phyloP scores from a whole-genome alignment of 37 sponge, comb jelly and placozoan species.

The Dysidea cf. avara region DNA sequence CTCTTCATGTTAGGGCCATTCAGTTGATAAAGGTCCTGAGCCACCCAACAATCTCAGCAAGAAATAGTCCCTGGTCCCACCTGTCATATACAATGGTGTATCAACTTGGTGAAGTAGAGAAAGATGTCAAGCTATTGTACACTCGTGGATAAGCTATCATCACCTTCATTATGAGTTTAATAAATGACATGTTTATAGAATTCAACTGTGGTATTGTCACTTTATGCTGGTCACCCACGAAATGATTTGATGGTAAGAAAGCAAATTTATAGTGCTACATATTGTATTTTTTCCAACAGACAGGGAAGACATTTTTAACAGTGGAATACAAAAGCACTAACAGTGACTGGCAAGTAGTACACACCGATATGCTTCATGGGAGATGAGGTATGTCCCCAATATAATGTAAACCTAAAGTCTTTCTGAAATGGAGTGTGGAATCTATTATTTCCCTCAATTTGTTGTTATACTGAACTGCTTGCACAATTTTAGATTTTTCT shows the following conservation, averaged over 20 bases:
- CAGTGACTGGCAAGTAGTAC: conserved; percentile 65
- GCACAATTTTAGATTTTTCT: too few species aligned
- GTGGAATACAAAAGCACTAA: conserved; percentile 51
- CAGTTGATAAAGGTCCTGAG: conserved; percentile 49
- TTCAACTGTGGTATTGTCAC: conserved; percentile 63
- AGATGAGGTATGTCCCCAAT: conserved; percentile 62
- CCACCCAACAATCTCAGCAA: conserved; percentile 62
- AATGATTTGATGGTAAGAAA: conserved; percentile 73
- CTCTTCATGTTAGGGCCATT: conserved; percentile 19
- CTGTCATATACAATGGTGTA: conserved; percentile 60
- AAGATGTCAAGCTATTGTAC: conserved; percentile 51
- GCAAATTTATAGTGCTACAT: too few species aligned
- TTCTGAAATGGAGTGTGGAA: too few species aligned
- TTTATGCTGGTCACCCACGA: conserved; percentile 88
- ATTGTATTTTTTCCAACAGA: conserved; percentile 9
- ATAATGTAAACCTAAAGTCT: too few species aligned
- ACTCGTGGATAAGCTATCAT: conserved; percentile 1
- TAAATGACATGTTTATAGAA: too few species aligned
- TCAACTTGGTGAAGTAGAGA: conserved; percentile 65
- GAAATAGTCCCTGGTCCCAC: conserved; percentile 45
- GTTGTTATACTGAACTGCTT: too few species aligned
- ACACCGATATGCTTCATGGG: conserved; percentile 75
- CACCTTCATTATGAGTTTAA: too few species aligned
- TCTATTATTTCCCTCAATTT: too few species aligned
- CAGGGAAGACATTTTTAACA: conserved; percentile 67